A percentile compares a stretch with the other conserved stretches of the same genome.
Evolutionary conservation across 2,113 vertebrate genomes (phyloP).

Genomic region (Pomatostomus ruficeps): DNA sequence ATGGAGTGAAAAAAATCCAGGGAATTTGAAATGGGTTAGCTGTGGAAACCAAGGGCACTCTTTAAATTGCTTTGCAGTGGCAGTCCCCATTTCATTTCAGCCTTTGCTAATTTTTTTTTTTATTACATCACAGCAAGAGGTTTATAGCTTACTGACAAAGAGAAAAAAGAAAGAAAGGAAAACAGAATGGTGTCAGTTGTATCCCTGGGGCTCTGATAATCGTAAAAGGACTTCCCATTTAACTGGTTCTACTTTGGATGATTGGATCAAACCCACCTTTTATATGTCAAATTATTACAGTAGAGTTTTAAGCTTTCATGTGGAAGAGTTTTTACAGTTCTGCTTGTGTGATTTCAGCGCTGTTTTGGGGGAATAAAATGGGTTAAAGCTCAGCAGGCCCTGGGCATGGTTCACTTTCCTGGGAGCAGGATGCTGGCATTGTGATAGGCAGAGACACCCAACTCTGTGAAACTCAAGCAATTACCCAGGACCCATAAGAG

Average conservation of each 20-base stretch:
- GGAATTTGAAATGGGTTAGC: not conserved
- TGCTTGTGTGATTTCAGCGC: not conserved
- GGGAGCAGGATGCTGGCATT: not conserved
- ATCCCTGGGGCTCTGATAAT: not conserved
- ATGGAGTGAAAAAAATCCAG: not conserved
- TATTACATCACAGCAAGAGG: not conserved
- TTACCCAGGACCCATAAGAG: not conserved
- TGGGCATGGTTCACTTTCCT: not conserved
- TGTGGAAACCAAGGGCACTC: not conserved
- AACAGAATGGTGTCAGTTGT: not conserved
- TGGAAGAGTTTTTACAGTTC: not conserved
- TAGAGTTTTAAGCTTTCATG: not conserved
- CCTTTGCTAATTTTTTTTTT: not conserved
- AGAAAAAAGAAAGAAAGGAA: not conserved
- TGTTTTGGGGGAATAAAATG: not conserved
- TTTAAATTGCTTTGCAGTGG: not conserved
- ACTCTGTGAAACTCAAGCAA: not conserved
- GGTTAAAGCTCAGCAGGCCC: slow-evolving; percentile 10
- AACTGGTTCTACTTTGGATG: not conserved
- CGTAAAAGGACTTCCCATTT: not conserved
- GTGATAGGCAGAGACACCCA: not conserved
- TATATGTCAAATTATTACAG: not conserved
- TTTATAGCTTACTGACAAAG: not conserved
- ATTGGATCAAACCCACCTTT: not conserved
- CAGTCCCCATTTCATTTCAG: not conserved